A percentile compares a stretch with the other conserved stretches of the same genome.
Evolutionary conservation across 2,797 vertebrate genomes (phyloP).

Genomic region (Sebastolobus altivelis): DNA sequence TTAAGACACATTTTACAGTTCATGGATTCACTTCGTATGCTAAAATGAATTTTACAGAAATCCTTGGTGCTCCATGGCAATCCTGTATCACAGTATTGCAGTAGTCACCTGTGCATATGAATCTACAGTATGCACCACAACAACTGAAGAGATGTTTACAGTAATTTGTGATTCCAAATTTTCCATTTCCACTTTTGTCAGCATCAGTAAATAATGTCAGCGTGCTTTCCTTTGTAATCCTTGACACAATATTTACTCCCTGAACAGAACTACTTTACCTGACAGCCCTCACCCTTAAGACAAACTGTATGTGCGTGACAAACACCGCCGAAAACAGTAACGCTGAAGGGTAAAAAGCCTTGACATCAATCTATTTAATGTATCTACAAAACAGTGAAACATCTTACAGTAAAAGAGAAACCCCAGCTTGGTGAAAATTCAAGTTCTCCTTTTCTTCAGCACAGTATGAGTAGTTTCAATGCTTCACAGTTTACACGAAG

Average conservation of each 20-base stretch:
- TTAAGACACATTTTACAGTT: conserved; percentile 65
- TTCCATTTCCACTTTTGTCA: conserved; percentile 37
- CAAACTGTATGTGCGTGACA: conserved; percentile 26
- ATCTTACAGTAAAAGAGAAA: conserved; percentile 52
- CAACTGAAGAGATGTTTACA: conserved; percentile 52
- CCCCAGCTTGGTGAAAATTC: conserved; percentile 16
- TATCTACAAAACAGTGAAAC: conserved; percentile 37
- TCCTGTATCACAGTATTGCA: conserved; percentile 38
- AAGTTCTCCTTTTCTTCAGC: conserved; percentile 36
- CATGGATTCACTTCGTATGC: conserved; percentile 30
- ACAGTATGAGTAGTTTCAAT: conserved; percentile 32
- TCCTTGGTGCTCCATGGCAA: conserved; percentile 12
- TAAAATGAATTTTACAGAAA: conserved; percentile 56
- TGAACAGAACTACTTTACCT: conserved; percentile 37
- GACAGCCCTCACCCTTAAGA: conserved; percentile 32
- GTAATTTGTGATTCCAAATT: conserved; percentile 25
- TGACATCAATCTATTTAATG: conserved; percentile 28
- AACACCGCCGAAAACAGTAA: conserved; percentile 18
- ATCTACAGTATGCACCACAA: conserved; percentile 30
- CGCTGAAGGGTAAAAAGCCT: conserved; percentile 30
- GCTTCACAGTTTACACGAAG: conserved; percentile 63
- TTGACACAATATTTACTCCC: conserved; percentile 39
- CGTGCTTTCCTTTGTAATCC: conserved; percentile 44
- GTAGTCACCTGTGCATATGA: conserved; percentile 41
- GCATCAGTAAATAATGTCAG: conserved; percentile 60